A percentile compares a stretch with the other conserved stretches of the same genome.
Evolutionary conservation across 2,113 vertebrate genomes (phyloP).

Genomic region (Argyrosomus japonicus): DNA sequence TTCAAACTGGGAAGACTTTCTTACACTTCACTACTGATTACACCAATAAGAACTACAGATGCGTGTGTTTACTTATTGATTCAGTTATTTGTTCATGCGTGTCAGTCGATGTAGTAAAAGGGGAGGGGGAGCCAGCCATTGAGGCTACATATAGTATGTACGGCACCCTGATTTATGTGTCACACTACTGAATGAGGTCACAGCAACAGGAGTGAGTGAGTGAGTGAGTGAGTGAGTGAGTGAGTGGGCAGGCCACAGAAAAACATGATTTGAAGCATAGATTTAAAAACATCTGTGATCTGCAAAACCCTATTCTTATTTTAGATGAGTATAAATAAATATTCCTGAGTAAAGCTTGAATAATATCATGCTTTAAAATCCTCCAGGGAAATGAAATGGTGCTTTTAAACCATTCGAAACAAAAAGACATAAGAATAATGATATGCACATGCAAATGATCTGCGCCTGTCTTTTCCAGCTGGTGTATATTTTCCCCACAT

Average conservation of each 20-base stretch:
- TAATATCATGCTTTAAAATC: background rate
- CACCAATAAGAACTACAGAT: background rate
- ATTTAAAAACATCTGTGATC: background rate
- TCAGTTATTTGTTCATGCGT: background rate
- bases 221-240: no score
- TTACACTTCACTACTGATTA: background rate
- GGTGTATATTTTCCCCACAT: background rate
- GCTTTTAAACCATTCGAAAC: slow-evolving; percentile 11
- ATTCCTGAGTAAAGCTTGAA: background rate
- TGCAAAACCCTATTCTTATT: background rate
- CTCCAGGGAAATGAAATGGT: background rate
- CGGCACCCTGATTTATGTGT: background rate
- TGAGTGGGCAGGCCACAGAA: background rate
- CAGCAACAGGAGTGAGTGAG: no score
- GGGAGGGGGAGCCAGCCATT: no score
- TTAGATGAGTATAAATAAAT: background rate
- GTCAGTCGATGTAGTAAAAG: background rate
- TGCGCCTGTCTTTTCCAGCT: slow-evolving; percentile 11
- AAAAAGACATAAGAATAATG: background rate
- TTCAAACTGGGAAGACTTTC: background rate
- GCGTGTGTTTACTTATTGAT: background rate
- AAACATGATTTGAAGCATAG: background rate
- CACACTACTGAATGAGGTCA: no score
- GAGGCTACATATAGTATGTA: background rate
- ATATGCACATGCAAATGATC: slow-evolving; percentile 40